Evolutionary conservation across 2,113 vertebrate genomes (phyloP).

Genomic region (Chaetodon trifascialis): DNA sequence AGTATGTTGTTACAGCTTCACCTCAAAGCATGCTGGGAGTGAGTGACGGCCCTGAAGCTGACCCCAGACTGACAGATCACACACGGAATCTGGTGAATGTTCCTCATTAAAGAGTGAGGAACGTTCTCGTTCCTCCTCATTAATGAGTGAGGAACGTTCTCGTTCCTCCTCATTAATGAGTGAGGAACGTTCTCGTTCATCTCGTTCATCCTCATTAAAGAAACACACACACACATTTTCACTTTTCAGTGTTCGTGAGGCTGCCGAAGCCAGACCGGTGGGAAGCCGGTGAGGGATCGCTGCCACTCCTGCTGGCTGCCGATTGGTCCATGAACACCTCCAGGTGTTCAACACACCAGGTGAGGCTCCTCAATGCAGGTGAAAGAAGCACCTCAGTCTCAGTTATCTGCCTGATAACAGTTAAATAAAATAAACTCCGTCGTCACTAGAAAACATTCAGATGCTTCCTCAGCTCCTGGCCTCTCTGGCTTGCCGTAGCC

Average conservation of each 20-base stretch:
- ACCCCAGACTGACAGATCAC: neutral
- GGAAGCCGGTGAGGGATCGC: neutral
- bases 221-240: neutral
- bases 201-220: slow-evolving; percentile 17
- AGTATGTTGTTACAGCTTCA: slow-evolving; percentile 12
- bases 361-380: neutral
- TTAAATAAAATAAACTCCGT: no score
- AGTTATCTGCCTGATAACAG: no score
- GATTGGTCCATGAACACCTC: neutral
- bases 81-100: neutral
- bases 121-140: no score
- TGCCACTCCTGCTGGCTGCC: neutral
- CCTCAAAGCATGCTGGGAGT: slow-evolving; percentile 32
- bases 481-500: no score
- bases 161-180: slow-evolving; percentile 10
- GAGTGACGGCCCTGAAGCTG: neutral
- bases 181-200: no score
- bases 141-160: neutral
- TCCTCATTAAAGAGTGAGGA: slow-evolving; percentile 5
- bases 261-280: neutral
- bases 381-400: no score
- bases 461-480: no score
- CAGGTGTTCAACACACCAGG: neutral
- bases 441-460: no score
- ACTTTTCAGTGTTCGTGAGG: no score